A percentile compares a stretch with the other conserved stretches of the same genome.
phyloP scores from a whole-genome alignment of 2,888 invertebrate species.

The Polia nebulosa region DNA sequence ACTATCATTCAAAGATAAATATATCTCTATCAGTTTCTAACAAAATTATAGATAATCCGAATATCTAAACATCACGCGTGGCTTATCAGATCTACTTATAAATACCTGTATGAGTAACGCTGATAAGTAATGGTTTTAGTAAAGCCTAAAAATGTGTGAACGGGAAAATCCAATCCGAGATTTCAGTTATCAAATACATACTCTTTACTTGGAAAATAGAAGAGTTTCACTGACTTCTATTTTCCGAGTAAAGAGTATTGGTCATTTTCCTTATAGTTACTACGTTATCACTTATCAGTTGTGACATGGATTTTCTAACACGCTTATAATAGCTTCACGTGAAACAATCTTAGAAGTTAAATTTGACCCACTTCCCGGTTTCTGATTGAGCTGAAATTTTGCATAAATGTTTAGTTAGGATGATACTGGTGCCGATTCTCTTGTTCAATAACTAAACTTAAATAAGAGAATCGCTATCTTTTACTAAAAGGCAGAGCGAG shows the following conservation, averaged over 20 bases:
- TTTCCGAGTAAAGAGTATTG: constrained; percentile 1
- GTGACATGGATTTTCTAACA: neutral
- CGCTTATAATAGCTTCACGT: too few species aligned
- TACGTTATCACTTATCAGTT: constrained; percentile 1
- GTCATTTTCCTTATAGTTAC: constrained; percentile 19
- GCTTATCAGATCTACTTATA: constrained; percentile 24
- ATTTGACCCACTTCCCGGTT: too few species aligned
- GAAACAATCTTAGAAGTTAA: too few species aligned
- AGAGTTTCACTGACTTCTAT: too few species aligned
- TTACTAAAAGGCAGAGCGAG: too few species aligned
- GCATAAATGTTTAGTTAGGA: too few species aligned
- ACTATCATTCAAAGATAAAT: constrained; percentile 11
- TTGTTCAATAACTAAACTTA: too few species aligned
- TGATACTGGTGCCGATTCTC: too few species aligned
- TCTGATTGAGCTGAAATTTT: too few species aligned
- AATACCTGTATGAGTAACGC: neutral
- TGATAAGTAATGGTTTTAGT: constrained; percentile 21
- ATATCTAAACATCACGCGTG: constrained; percentile 7
- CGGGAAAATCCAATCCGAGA: constrained; percentile 23
- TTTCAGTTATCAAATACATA: constrained; percentile 22
- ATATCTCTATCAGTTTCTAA: constrained; percentile 15
- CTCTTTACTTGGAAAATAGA: too few species aligned
- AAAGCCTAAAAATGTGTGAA: constrained; percentile 8
- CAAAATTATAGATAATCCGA: constrained; percentile 16
- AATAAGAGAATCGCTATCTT: too few species aligned